Evolutionary conservation across 2,113 vertebrate species (phyloP).

Genomic region (Leptodactylus fuscus): DNA sequence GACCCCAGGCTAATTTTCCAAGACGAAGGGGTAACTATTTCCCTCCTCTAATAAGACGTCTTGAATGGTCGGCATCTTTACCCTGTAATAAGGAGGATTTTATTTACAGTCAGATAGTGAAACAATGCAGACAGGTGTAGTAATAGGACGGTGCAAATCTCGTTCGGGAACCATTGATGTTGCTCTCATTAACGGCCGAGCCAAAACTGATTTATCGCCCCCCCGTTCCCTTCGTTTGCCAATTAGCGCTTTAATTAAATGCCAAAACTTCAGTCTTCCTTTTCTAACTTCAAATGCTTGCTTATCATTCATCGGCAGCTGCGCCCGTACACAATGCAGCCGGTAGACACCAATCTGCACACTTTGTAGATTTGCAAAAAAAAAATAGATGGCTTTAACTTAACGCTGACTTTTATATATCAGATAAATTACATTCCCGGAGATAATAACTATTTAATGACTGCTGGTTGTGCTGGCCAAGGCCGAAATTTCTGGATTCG

Average conservation of each 20-base stretch:
- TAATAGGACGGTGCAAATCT: slow-evolving; percentile 31
- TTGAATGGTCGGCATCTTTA: neutral
- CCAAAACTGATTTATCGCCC: slow-evolving; percentile 43
- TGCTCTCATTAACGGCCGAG: slow-evolving; percentile 30
- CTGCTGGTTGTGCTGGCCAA: neutral
- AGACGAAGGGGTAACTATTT: neutral
- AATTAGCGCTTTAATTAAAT: slow-evolving; percentile 56
- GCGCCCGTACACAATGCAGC: neutral
- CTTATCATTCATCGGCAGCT: slow-evolving; percentile 50
- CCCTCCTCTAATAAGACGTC: neutral
- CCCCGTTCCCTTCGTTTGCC: slow-evolving; percentile 19
- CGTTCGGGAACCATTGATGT: slow-evolving; percentile 26
- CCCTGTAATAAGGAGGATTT: neutral
- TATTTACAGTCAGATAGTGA: slow-evolving; percentile 20
- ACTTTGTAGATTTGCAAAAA: neutral
- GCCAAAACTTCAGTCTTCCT: slow-evolving; percentile 28
- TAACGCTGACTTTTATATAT: slow-evolving; percentile 18
- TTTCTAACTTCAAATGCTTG: slow-evolving; percentile 29
- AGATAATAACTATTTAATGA: slow-evolving; percentile 13
- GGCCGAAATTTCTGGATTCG: neutral
- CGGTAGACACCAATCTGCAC: slow-evolving; percentile 3
- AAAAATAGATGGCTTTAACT: slow-evolving; percentile 11
- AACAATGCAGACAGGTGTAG: slow-evolving; percentile 36
- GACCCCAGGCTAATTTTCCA: neutral
- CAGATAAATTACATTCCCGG: slow-evolving; percentile 7